phyloP scores from a whole-genome alignment of 2,113 vertebrate genomes.

The Bufo bufo region DNA sequence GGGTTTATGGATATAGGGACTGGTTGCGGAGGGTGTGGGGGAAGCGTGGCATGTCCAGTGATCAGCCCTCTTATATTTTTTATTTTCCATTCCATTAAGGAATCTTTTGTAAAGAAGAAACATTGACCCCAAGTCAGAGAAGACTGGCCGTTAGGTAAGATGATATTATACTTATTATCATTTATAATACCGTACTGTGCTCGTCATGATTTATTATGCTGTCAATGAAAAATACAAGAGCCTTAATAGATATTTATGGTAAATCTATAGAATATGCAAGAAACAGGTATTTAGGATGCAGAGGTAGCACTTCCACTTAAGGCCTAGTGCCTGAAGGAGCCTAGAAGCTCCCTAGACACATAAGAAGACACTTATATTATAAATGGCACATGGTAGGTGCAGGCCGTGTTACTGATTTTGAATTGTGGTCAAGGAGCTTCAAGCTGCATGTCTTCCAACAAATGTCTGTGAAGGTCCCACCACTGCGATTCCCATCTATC shows the following conservation, averaged over 20 bases:
- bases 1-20: too few relatives aligned
- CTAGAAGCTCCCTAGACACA: too few relatives aligned
- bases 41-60: not conserved
- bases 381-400: too few relatives aligned
- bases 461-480: too few relatives aligned
- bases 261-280: not conserved
- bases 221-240: not conserved
- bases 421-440: too few relatives aligned
- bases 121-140: slow-evolving; percentile 86
- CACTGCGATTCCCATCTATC: too few relatives aligned
- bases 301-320: too few relatives aligned
- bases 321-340: too few relatives aligned
- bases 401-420: too few relatives aligned
- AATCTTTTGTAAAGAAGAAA: slow-evolving; percentile 85
- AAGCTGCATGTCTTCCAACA: too few relatives aligned
- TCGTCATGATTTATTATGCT: not conserved
- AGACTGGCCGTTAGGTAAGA: slow-evolving; percentile 94
- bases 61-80: not conserved
- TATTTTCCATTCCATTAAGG: slow-evolving; percentile 69
- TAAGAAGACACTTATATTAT: too few relatives aligned
- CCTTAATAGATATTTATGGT: not conserved
- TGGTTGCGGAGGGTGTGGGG: not conserved
- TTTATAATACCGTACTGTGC: not conserved
- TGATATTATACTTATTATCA: slow-evolving; percentile 74
- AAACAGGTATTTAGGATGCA: too few relatives aligned